Base-by-base conservation (phyloP, 1,140 invertebrate genomes). In the Drosophila gunungcola region DNA sequence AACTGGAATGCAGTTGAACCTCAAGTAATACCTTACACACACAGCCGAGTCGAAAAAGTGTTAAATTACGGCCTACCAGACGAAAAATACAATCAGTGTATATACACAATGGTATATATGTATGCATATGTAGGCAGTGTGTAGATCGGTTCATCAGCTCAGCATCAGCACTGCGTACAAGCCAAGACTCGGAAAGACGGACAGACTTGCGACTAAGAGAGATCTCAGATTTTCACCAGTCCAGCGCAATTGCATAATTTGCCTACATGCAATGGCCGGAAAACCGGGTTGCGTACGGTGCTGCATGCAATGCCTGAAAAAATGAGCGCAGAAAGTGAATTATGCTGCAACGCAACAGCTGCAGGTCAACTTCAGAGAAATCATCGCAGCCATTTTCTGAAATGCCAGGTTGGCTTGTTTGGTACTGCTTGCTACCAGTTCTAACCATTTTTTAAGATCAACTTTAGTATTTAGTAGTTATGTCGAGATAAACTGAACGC, bases 171-270 rank as follows among this genome's bases (percentile, higher is more conserved):
- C 1, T 10, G 21, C 11, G 45, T 7, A 6, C 51, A 39, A 54
- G 13, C 38, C 12, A 25, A 55, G 43, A 6, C 25, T 51, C 32
- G 49, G 10, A 34, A 34, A 29, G 29, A 41, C 51, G 60, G 21
- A n/a, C 13, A 58, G 39, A 21, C 27, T 13, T 49, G 36, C 16
- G 27, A 21, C 54, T 45, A 53, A 32, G 72, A 49, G 72, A 73
- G 16, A 62, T 68, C 54, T 46, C 39, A 52, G 51, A 65, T 74
- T 54, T 78, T 57, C 63, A 62, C 53, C 74, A 43, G 56, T 29
- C 41, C 49, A 29, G 77, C 72, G 84, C 67, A 88, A 84, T 89
- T 89, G 84, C 84, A 89, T 89, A 89, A 89, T 85, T 83, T 85
- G 73, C 80, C 83, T 80, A 85, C 73, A 83, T 82, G 79, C 79